A percentile compares a stretch with the other conserved stretches of the same genome.
Evolutionary conservation across 1,140 invertebrate species (phyloP).

Genomic region (Drosophila quadrilineata): DNA sequence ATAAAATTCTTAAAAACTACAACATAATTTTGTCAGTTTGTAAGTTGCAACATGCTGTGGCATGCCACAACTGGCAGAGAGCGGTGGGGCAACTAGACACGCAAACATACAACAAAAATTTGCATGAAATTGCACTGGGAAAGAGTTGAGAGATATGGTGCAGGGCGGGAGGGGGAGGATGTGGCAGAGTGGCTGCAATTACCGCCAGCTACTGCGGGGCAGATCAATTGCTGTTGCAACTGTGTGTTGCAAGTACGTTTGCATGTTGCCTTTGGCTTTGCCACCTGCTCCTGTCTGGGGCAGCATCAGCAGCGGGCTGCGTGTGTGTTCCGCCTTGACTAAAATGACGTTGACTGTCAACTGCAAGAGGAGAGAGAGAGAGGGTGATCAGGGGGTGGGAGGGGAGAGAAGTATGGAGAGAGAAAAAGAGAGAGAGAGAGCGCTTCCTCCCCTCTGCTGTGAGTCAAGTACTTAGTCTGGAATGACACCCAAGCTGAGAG

Average conservation of each 20-base stretch:
- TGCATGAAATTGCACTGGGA: slow-evolving; percentile 48
- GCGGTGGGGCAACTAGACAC: slow-evolving; percentile 27
- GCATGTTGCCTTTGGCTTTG: slow-evolving; percentile 45
- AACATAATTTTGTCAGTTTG: slow-evolving; percentile 67
- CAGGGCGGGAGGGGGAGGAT: not conserved
- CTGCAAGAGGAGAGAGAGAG: slow-evolving; percentile 11
- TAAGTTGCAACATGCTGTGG: not conserved
- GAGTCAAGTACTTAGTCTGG: slow-evolving; percentile 58
- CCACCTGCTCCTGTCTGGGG: slow-evolving; percentile 75
- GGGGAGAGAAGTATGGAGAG: not conserved
- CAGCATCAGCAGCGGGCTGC: slow-evolving; percentile 46
- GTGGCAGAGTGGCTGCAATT: slow-evolving; percentile 59
- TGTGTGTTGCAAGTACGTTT: not conserved
- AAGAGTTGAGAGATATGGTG: not conserved
- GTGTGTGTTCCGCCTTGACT: slow-evolving; percentile 71
- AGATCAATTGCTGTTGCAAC: slow-evolving; percentile 50
- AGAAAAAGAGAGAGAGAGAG: not conserved
- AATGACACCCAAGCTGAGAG: slow-evolving; percentile 49
- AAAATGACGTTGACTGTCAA: slow-evolving; percentile 74
- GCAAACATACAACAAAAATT: slow-evolving; percentile 62
- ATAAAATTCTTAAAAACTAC: slow-evolving; percentile 50
- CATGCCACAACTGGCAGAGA: not conserved
- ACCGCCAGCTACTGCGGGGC: slow-evolving; percentile 60
- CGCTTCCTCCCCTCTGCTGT: slow-evolving; percentile 5
- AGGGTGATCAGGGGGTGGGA: not conserved